phyloP scores from a whole-genome alignment of 2,113 vertebrate species.

The Orientallactaga bullata region DNA sequence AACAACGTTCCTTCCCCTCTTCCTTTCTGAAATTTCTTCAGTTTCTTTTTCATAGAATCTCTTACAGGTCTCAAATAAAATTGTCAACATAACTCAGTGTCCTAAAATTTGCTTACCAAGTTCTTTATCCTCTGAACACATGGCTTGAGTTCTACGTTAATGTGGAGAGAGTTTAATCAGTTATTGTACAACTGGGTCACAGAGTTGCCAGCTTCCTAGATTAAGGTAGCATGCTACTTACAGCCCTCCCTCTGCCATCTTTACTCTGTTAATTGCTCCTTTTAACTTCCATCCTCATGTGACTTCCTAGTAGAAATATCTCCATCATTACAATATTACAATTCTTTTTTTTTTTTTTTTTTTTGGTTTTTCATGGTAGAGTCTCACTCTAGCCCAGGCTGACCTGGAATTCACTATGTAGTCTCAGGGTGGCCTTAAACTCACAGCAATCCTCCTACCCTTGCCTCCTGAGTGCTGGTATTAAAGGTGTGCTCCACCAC shows the following conservation, averaged over 20 bases:
- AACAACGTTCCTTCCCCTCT: neutral
- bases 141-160: neutral
- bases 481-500: too few species aligned
- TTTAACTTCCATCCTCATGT: neutral
- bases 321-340: neutral
- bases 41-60: neutral
- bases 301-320: neutral
- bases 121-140: neutral
- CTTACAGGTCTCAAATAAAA: neutral
- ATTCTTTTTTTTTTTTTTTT: too few species aligned
- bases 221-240: neutral
- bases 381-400: too few species aligned
- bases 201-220: neutral
- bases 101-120: neutral
- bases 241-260: neutral
- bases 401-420: too few species aligned
- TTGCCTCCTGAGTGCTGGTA: too few species aligned
- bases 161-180: neutral
- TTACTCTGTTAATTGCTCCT: neutral
- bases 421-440: too few species aligned
- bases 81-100: neutral
- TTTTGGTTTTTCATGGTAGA: too few species aligned
- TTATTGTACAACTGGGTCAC: neutral
- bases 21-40: conserved; percentile 14
- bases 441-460: too few species aligned